Conservation (phyloP, 1,140 invertebrate genomes). For the Apocrypta bakeri region DNA sequence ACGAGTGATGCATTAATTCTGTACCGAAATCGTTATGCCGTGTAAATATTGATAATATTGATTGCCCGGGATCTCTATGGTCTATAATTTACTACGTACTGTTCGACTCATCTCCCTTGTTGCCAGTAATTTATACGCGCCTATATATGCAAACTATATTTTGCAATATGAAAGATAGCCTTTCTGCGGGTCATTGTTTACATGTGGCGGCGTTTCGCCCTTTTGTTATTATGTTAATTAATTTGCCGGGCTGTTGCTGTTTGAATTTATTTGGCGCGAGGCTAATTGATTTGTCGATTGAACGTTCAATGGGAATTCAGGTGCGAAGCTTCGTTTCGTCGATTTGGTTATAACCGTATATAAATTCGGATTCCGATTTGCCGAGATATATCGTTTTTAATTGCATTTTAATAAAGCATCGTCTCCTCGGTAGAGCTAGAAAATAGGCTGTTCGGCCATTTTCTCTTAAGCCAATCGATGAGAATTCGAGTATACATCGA, state of each 20-base stretch:
- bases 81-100: background rate
- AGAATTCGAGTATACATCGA: no score
- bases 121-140: background rate
- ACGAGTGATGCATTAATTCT: background rate
- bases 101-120: no score
- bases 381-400: no score
- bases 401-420: no score
- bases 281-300: background rate
- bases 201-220: background rate
- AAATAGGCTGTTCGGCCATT: no score
- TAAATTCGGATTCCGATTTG: no score
- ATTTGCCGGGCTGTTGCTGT: background rate
- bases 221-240: background rate
- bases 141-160: constrained; percentile 4
- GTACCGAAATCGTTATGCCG: background rate
- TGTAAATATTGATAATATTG: constrained; percentile 21
- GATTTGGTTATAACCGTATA: background rate
- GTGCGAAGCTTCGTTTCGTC: background rate
- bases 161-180: background rate
- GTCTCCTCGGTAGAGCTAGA: no score
- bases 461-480: no score
- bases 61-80: background rate
- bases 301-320: background rate
- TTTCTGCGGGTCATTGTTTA: background rate
- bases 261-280: background rate